Percentiles rank a stretch among this genome's conserved stretches.
These are phyloP conservation scores for Volucella bombylans DNA, from an alignment of 2,888 invertebrate species.

Conservation along the genomic window DNA sequence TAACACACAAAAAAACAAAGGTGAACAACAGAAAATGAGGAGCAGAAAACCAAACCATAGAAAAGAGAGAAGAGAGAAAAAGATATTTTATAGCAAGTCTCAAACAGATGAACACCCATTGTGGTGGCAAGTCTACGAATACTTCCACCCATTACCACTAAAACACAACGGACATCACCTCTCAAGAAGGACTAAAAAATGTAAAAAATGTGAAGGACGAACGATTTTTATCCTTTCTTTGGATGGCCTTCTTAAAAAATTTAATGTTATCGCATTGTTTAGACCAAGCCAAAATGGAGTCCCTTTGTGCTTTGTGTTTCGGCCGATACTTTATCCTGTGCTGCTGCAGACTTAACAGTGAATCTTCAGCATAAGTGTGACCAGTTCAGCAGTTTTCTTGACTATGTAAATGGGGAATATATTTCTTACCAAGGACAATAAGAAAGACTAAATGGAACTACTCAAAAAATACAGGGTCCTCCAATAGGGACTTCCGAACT, in stretches of 20 bases:
- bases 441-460: too few relatives aligned
- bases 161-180: not conserved
- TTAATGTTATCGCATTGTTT: slow-evolving; percentile 60
- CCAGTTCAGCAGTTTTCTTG: too few relatives aligned
- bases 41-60: slow-evolving; percentile 5
- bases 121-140: slow-evolving; percentile 18
- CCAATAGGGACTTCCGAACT: too few relatives aligned
- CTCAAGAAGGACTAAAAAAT: slow-evolving; percentile 22
- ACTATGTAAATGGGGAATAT: too few relatives aligned
- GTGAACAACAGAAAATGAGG: slow-evolving; percentile 21
- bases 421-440: too few relatives aligned
- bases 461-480: too few relatives aligned
- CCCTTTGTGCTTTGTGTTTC: slow-evolving; percentile 49
- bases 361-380: slow-evolving; percentile 1
- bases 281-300: slow-evolving; percentile 31
- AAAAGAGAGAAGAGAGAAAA: not conserved
- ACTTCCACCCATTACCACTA: not conserved
- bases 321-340: slow-evolving; percentile 44
- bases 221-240: slow-evolving; percentile 34
- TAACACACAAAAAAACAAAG: slow-evolving; percentile 1
- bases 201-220: slow-evolving; percentile 44
- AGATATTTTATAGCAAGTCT: slow-evolving; percentile 36
- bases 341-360: slow-evolving; percentile 45
- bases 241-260: slow-evolving; percentile 34
- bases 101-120: slow-evolving; percentile 58